phyloP scores from a whole-genome alignment of 2,888 invertebrate genomes.

The Microplitis deprimator region DNA sequence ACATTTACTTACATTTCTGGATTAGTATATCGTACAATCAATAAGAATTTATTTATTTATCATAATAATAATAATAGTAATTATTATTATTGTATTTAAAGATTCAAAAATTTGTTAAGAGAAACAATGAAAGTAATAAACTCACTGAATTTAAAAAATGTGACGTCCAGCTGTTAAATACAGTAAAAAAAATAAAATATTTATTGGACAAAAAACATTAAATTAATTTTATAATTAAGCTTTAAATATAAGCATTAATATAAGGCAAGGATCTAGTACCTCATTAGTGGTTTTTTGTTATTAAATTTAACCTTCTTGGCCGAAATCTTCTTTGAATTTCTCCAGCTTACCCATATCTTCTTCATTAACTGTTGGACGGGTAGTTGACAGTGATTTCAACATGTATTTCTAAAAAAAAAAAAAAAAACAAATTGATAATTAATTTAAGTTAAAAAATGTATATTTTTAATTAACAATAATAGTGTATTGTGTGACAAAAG shows the following conservation, averaged over 20 bases:
- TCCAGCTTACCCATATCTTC: constrained; percentile 93
- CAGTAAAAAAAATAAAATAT: background rate
- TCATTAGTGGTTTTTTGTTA: background rate
- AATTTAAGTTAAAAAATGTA: constrained; percentile 36
- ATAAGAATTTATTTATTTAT: constrained; percentile 36
- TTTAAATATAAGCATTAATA: constrained; percentile 12
- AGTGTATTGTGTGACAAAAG: background rate
- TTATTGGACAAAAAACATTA: background rate
- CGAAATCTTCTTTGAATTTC: constrained; percentile 98
- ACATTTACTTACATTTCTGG: constrained; percentile 40
- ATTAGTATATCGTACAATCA: constrained; percentile 48
- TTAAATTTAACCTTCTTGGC: constrained; percentile 90
- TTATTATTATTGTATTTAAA: constrained; percentile 27
- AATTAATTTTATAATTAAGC: background rate
- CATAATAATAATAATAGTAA: constrained; percentile 23
- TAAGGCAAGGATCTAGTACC: background rate
- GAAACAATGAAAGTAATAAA: constrained; percentile 5
- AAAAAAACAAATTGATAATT: constrained; percentile 18
- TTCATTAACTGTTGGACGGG: constrained; percentile 98
- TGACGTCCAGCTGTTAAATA: background rate
- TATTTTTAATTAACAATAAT: background rate
- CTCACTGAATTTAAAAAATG: background rate
- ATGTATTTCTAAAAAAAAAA: constrained; percentile 84
- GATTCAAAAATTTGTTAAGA: constrained; percentile 36
- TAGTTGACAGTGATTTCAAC: constrained; percentile 90